Evolutionary conservation across 2,797 vertebrate species (phyloP).

Genomic region (Myotis findleyi): DNA sequence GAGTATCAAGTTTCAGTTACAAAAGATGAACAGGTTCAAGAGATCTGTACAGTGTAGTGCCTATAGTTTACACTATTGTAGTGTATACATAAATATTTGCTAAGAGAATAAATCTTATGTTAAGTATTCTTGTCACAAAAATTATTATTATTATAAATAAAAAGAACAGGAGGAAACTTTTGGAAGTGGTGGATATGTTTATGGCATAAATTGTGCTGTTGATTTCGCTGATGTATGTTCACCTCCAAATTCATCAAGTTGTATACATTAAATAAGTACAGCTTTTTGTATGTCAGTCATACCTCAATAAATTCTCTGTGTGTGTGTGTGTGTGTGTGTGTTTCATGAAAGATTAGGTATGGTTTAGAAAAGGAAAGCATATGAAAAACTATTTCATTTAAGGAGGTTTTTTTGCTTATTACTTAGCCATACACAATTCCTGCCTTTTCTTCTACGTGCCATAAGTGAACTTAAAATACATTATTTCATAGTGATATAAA

Average conservation of each 20-base stretch:
- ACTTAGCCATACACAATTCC: background rate
- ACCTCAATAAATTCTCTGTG: background rate
- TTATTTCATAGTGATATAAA: background rate
- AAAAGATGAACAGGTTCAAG: background rate
- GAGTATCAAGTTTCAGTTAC: background rate
- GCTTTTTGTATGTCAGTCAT: background rate
- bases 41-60: background rate
- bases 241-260: background rate
- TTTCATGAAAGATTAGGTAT: background rate
- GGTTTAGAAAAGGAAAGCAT: background rate
- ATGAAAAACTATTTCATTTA: constrained; percentile 21
- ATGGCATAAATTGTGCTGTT: background rate
- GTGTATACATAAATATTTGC: background rate
- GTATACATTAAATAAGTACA: background rate
- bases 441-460: constrained; percentile 13
- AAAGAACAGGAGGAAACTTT: background rate
- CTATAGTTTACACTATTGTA: background rate
- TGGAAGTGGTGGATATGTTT: background rate
- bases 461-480: constrained; percentile 48
- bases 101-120: background rate
- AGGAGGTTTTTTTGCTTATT: background rate
- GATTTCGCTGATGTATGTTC: background rate
- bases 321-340: no score
- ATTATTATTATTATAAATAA: background rate
- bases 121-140: constrained; percentile 12